Percentiles rank a stretch among this genome's conserved stretches.
phyloP scores from a whole-genome alignment of 2,888 invertebrate species.

The Pristionchus mayeri region DNA sequence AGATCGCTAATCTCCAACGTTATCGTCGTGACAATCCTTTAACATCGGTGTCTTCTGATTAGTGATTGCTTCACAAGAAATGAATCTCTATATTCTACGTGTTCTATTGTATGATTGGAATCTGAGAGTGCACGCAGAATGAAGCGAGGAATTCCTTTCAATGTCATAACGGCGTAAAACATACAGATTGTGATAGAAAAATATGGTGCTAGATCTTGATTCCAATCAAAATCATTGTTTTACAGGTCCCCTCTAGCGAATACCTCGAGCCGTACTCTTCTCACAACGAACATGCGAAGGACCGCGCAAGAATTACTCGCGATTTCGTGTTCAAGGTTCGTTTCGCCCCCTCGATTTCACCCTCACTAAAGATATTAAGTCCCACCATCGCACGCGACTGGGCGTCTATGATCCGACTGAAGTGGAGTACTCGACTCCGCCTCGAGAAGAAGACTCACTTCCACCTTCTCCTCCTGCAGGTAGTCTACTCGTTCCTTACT shows the following conservation, averaged over 20 bases:
- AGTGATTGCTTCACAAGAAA: too few species aligned
- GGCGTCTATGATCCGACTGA: slow-evolving; percentile 1
- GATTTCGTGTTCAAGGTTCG: slow-evolving; percentile 16
- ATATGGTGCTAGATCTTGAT: too few species aligned
- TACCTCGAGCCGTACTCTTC: slow-evolving; percentile 53
- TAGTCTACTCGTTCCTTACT: too few species aligned
- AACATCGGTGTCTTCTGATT: too few species aligned
- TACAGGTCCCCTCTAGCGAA: slow-evolving; percentile 54
- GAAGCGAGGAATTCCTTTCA: too few species aligned
- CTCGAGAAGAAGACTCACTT: not conserved
- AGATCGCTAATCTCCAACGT: not conserved
- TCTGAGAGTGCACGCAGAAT: too few species aligned
- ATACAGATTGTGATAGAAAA: too few species aligned
- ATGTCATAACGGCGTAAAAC: too few species aligned
- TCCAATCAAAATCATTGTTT: too few species aligned
- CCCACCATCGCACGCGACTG: slow-evolving; percentile 26
- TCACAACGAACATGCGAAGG: not conserved
- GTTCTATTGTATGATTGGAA: too few species aligned
- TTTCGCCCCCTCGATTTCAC: not conserved
- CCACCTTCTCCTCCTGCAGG: not conserved
- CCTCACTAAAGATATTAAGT: not conserved
- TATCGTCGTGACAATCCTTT: too few species aligned
- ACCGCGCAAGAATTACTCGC: not conserved
- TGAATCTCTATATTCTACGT: too few species aligned
- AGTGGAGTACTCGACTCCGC: slow-evolving; percentile 22